These are phyloP conservation scores for Drosophila eugracilis DNA, from an alignment of 1,140 invertebrate species.

Conservation along the genomic window DNA sequence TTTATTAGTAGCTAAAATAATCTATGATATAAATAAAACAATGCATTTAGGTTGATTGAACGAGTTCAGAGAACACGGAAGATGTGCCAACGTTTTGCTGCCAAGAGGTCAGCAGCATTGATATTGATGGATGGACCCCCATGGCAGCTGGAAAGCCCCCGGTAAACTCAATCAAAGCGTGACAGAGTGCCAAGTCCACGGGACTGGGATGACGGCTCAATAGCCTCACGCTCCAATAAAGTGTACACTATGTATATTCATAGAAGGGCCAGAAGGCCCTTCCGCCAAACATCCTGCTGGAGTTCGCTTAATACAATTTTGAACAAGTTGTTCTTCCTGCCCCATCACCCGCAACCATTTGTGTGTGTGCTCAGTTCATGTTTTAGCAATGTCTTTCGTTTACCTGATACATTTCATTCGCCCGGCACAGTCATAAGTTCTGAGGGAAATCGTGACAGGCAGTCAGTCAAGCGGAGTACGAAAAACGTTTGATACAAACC, in stretches of 20 bases:
- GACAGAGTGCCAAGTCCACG: slow-evolving; percentile 36
- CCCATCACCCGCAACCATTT: neutral
- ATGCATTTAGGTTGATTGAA: neutral
- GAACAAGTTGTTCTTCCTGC: slow-evolving; percentile 33
- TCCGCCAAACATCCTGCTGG: neutral
- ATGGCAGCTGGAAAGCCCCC: slow-evolving; percentile 4
- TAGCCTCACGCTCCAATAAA: slow-evolving; percentile 43
- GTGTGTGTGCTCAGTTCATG: slow-evolving; percentile 4
- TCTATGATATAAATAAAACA: neutral
- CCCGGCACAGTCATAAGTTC: slow-evolving; percentile 38
- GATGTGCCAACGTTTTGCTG: neutral
- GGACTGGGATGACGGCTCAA: slow-evolving; percentile 9
- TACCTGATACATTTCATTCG: slow-evolving; percentile 54
- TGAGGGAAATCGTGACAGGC: slow-evolving; percentile 25
- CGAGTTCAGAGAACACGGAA: neutral
- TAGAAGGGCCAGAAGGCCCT: neutral
- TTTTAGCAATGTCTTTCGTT: slow-evolving; percentile 55
- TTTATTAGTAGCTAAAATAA: neutral
- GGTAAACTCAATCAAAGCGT: slow-evolving; percentile 61
- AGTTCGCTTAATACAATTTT: slow-evolving; percentile 58
- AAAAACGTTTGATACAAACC: slow-evolving; percentile 24
- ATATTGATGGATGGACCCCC: slow-evolving; percentile 51
- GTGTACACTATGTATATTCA: slow-evolving; percentile 1
- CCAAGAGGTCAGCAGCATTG: slow-evolving; percentile 14
- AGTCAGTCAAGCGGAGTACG: slow-evolving; percentile 17